Evolutionary conservation across 2,113 vertebrate species (phyloP).

Genomic region (Edolisoma coerulescens): DNA sequence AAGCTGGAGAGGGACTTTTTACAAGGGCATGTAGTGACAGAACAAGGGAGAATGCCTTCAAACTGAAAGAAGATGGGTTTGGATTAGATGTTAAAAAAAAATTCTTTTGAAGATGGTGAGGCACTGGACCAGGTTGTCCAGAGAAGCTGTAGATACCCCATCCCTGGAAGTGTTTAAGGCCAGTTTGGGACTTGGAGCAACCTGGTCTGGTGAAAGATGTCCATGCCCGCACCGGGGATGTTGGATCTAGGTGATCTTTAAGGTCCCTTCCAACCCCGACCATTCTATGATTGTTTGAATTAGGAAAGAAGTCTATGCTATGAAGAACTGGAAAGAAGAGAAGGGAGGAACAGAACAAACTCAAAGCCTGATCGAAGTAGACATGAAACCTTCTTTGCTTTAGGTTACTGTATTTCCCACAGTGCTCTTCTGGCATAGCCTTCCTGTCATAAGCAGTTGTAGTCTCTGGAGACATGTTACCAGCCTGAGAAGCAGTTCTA

Average conservation of each 20-base stretch:
- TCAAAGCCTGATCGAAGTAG: not conserved
- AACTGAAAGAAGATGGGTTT: not conserved
- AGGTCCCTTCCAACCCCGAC: not conserved
- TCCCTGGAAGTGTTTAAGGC: not conserved
- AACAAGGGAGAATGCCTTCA: not conserved
- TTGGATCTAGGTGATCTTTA: not conserved
- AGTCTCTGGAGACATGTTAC: not conserved
- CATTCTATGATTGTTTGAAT: not conserved
- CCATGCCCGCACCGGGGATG: not conserved
- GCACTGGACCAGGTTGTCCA: not conserved
- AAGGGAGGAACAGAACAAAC: not conserved
- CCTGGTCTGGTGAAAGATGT: not conserved
- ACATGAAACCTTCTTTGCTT: not conserved
- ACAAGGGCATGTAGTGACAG: too few relatives aligned
- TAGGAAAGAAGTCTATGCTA: not conserved
- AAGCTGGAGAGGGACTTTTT: not conserved
- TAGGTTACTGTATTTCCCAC: not conserved
- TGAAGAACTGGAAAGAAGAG: not conserved
- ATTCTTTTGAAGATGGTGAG: not conserved
- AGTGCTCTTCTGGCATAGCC: not conserved
- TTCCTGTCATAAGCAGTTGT: not conserved
- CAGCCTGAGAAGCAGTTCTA: not conserved
- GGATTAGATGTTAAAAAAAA: not conserved
- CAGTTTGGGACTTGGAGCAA: not conserved
- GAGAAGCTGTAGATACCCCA: not conserved